Base-by-base conservation (phyloP, 2,113 vertebrate species). In the Heterotis niloticus region DNA sequence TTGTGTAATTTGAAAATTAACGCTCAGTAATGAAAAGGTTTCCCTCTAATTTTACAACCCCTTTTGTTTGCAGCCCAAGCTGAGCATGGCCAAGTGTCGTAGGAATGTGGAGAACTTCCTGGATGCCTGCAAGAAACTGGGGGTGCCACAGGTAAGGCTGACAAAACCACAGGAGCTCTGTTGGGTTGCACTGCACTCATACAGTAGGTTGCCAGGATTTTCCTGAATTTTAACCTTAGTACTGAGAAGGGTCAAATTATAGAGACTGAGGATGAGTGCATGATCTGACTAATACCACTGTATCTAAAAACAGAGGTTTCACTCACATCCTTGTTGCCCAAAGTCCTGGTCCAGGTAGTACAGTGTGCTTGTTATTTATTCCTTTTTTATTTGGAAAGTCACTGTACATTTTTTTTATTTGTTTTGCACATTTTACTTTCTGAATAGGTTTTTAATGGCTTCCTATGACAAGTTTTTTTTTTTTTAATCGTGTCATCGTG, bases 31-130 rank as follows among this genome's bases (percentile, higher is more conserved):
- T n/a, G n/a, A n/a, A n/a, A n/a, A n/a, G n/a, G n/a, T n/a, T n/a
- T n/a, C n/a, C n/a, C n/a, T n/a, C n/a, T n/a, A n/a, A n/a, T n/a
- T n/a, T n/a, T n/a, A n/a, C n/a, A 1, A 4, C 29, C 79, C 1
- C 81, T 84, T 65, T 75, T 23, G 57, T 84, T 88, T 89, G 81
- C 87, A 99, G 98, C 98, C 98, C 91, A 99, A 99, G 88, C 94
- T 99, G 81, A 99, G 96, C 88, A 99, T 99, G 98, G 98, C 98
- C 78, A 99, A 99, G 86, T 99, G 98, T 87, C 94, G 98, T 83
- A 93, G 98, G 90, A 99, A 99, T 65, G 98, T 99, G 80, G 98
- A 99, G 90, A 99, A 98, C 92, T 99, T 98, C 81, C 92, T 99
- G 56, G 98, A 99, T 81, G 98, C 96, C 24, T 99, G 98, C 86